A percentile compares a stretch with the other conserved stretches of the same genome.
Evolutionary conservation across 2,113 vertebrate genomes (phyloP).

Genomic region (Murina feae): DNA sequence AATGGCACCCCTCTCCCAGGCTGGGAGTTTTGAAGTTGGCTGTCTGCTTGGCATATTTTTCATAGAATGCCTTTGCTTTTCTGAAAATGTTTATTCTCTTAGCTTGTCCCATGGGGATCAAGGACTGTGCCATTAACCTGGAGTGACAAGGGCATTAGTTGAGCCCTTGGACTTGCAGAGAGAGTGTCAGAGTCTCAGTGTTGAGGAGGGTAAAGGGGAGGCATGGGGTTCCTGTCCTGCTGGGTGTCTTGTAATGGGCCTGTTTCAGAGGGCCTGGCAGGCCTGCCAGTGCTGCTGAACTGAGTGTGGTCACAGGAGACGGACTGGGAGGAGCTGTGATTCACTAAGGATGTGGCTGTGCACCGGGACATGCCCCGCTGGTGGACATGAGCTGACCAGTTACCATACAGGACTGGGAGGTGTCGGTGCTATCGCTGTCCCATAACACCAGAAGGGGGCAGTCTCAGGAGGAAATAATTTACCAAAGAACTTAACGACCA

Average conservation of each 20-base stretch:
- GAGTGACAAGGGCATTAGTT: not conserved
- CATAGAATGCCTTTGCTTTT: not conserved
- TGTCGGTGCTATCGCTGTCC: not conserved
- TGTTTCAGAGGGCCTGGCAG: not conserved
- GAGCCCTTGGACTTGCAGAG: not conserved
- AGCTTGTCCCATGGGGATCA: not conserved
- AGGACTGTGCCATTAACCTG: not conserved
- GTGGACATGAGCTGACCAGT: no score
- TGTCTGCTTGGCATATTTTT: not conserved
- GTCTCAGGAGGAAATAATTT: not conserved
- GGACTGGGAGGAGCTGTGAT: not conserved
- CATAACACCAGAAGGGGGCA: not conserved
- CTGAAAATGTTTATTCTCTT: not conserved
- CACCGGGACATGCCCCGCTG: no score
- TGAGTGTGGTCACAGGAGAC: not conserved
- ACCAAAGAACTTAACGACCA: no score
- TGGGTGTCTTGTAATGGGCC: not conserved
- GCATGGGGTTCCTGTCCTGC: not conserved
- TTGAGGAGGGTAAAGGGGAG: not conserved
- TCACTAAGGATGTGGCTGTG: not conserved
- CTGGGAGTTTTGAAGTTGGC: not conserved
- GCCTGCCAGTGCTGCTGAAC: no score
- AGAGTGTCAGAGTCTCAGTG: not conserved
- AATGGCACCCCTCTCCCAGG: rapidly evolving
- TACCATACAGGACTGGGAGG: not conserved